Base-by-base conservation (phyloP, 2,797 vertebrate species). In the Pogoniulus pusillus region DNA sequence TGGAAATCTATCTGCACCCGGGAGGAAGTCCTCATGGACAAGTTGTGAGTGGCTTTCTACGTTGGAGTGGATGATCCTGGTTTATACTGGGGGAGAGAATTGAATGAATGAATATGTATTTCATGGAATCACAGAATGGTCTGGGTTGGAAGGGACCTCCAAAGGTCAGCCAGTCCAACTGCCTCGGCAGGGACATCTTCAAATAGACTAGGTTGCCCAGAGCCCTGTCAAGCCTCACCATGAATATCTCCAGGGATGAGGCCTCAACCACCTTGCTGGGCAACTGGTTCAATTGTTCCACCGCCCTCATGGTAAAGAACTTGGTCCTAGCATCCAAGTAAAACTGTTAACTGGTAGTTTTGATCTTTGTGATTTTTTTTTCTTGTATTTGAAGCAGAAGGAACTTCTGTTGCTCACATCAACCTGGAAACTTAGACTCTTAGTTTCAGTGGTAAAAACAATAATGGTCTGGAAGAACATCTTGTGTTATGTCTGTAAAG, bases 11-110 rank as follows among this genome's bases (percentile, higher is more conserved):
- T 81, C 98, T 99, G 89, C 98, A 99, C 66, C 98, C 98, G 0
- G 99, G 99, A 32, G 99, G 99, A 0, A 98, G 99, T 58, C 98
- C 99, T 23, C 99, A 98, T 6, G 99, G 99, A 23, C 98, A 98
- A 82, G 98, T 98, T 20, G 99, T 99, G 97, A 98, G 98, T 97
- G 29, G 20, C 82, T 62, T 62, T 34, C 10, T 64, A 0, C 8
- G 0, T 11, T 53, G 60, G 37, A 22, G 27, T 34, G 6, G 43
- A 15, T 53, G 9, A 17, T 22, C 32, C 9, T 19, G 39, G 55
- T 7, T 68, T 39, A 18, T 8, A 3, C 18, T 75, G 41, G 60
- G n/a, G 68, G 18, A 47, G 78, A 57, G 7, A 65, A 10, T 4
- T 65, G 26, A 39, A 4, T 34, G 47, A 22, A 9, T 16, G 30